Conservation (phyloP, 2,113 vertebrate genomes). For the Cynoglossus semilaevis region DNA sequence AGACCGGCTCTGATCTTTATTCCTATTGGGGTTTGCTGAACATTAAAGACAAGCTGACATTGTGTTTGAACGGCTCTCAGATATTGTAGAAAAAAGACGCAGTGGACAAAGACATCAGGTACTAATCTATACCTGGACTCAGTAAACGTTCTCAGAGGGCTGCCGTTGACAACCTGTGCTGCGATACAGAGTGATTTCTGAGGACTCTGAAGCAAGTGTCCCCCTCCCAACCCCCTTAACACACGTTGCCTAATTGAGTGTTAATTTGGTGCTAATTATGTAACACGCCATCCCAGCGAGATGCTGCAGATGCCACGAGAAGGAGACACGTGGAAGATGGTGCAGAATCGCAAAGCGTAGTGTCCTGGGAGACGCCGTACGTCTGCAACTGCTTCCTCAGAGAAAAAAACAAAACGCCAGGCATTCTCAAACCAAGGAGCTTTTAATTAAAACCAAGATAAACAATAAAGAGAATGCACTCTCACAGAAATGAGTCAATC, state of each 20-base stretch:
- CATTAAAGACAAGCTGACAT: not conserved
- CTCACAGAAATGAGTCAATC: slow-evolving; percentile 9
- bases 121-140: slow-evolving; percentile 18
- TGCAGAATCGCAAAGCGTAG: slow-evolving; percentile 31
- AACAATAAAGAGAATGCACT: not conserved
- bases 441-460: slow-evolving; percentile 21
- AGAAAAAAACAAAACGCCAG: not conserved
- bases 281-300: slow-evolving; percentile 66
- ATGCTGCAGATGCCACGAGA: slow-evolving; percentile 68
- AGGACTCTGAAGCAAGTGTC: slow-evolving; percentile 56
- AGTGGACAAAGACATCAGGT: not conserved
- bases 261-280: slow-evolving; percentile 78
- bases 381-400: slow-evolving; percentile 37
- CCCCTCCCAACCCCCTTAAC: slow-evolving; percentile 50
- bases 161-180: slow-evolving; percentile 49
- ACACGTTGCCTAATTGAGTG: slow-evolving; percentile 68
- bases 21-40: not conserved
- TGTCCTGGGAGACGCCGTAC: slow-evolving; percentile 21
- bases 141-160: slow-evolving; percentile 42
- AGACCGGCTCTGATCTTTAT: slow-evolving; percentile 1
- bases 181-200: slow-evolving; percentile 54
- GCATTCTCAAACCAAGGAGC: not conserved
- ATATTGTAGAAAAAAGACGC: not conserved
- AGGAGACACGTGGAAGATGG: slow-evolving; percentile 40
- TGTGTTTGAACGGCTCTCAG: slow-evolving; percentile 1